Evolutionary conservation across 2,888 invertebrate genomes (phyloP).

Genomic region (Brachyptera putata): DNA sequence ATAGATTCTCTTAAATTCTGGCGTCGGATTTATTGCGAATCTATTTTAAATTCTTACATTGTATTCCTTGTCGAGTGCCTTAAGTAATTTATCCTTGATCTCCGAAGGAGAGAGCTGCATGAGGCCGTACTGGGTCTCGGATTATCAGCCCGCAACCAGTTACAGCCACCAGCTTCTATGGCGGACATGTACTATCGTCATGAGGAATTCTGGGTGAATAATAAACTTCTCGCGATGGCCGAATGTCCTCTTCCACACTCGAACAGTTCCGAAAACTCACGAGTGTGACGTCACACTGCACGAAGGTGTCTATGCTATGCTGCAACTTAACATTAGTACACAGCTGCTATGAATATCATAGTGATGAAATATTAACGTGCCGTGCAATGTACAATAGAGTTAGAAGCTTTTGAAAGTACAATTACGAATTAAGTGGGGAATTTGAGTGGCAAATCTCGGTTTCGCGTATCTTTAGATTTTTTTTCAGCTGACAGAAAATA

Average conservation of each 20-base stretch:
- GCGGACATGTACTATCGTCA: conserved; percentile 46
- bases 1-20: conserved; percentile 50
- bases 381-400: no score
- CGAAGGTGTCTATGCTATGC: no score
- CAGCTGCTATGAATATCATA: conserved; percentile 19
- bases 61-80: conserved; percentile 94
- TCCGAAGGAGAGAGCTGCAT: conserved; percentile 61
- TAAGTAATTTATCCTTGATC: conserved; percentile 93
- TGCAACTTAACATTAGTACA: background rate
- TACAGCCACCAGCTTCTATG: conserved; percentile 49
- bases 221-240: conserved; percentile 31
- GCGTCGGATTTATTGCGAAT: conserved; percentile 25
- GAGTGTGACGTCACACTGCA: conserved; percentile 38
- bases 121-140: conserved; percentile 48
- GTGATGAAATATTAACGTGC: no score
- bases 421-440: no score
- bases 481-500: no score
- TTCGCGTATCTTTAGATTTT: no score
- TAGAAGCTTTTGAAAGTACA: no score
- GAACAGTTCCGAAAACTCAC: conserved; percentile 32
- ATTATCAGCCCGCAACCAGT: conserved; percentile 46
- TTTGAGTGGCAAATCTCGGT: no score
- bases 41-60: conserved; percentile 73
- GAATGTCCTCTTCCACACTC: conserved; percentile 16
- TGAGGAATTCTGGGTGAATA: conserved; percentile 40